These are phyloP conservation scores for Litoditis marina DNA, from an alignment of 2,888 invertebrate genomes.

Conservation along the genomic window DNA sequence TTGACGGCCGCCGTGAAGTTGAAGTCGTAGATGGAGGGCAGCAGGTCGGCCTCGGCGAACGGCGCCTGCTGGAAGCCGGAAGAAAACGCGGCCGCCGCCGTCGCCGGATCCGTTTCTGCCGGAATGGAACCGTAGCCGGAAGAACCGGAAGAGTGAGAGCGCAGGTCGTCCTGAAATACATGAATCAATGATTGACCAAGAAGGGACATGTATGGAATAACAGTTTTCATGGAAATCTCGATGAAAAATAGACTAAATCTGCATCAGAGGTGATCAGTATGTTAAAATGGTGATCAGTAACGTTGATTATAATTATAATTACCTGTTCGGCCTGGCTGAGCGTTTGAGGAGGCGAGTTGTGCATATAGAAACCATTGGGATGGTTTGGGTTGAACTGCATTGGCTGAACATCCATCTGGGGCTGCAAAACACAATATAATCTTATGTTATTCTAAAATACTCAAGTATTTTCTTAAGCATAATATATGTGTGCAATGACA, in stretches of 20 bases:
- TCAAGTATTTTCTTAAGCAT: too few relatives aligned
- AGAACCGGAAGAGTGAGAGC: slow-evolving; percentile 45
- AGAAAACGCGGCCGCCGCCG: background rate
- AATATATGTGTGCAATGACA: too few relatives aligned
- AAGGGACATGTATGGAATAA: too few relatives aligned
- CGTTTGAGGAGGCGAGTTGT: background rate
- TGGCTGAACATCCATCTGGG: too few relatives aligned
- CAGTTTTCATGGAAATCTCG: too few relatives aligned
- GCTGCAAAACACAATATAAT: too few relatives aligned
- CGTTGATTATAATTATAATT: background rate
- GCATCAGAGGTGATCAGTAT: background rate
- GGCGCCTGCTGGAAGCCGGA: background rate
- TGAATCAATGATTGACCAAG: too few relatives aligned
- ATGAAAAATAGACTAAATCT: background rate
- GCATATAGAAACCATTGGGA: too few relatives aligned
- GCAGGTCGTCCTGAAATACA: slow-evolving; percentile 51
- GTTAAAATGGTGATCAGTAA: background rate
- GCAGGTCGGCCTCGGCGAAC: slow-evolving; percentile 14
- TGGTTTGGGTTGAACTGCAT: too few relatives aligned
- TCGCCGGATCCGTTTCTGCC: slow-evolving; percentile 7
- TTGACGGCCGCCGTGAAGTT: slow-evolving; percentile 16
- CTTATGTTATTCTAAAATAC: too few relatives aligned
- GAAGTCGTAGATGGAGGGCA: slow-evolving; percentile 28
- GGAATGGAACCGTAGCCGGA: slow-evolving; percentile 40
- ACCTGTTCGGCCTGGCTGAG: background rate